Percentiles rank a stretch among this genome's conserved stretches.
Conservation (phyloP, 2,888 invertebrate genomes). For the Mamestra brassicae region DNA sequence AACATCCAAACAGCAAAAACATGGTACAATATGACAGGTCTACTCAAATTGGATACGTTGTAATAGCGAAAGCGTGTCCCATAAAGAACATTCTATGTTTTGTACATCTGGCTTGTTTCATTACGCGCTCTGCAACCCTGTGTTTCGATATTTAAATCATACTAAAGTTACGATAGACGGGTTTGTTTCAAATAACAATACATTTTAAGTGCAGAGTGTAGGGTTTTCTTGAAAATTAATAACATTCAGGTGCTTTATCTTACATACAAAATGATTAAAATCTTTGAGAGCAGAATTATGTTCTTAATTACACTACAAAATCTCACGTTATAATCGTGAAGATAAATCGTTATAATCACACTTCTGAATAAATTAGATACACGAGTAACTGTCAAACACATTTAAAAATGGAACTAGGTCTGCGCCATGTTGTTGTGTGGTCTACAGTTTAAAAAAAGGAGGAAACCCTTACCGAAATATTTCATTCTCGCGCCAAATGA, state of each 20-base stretch:
- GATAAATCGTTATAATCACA: slow-evolving; percentile 29
- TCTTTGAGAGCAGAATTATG: slow-evolving; percentile 42
- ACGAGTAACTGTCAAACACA: slow-evolving; percentile 24
- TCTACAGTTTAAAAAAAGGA: slow-evolving; percentile 22
- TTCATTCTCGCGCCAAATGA: slow-evolving; percentile 58
- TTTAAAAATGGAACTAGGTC: slow-evolving; percentile 49
- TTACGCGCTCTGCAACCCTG: slow-evolving; percentile 72
- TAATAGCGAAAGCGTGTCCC: slow-evolving; percentile 87
- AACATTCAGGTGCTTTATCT: slow-evolving; percentile 44
- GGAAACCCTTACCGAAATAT: slow-evolving; percentile 36
- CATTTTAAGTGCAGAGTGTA: slow-evolving; percentile 44
- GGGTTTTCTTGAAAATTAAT: slow-evolving; percentile 49
- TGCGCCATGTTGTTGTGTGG: slow-evolving; percentile 22
- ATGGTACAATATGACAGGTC: slow-evolving; percentile 75
- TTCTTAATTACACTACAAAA: slow-evolving; percentile 33
- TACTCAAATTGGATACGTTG: slow-evolving; percentile 77
- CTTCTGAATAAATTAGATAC: slow-evolving; percentile 32
- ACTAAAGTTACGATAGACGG: slow-evolving; percentile 64
- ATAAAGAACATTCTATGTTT: slow-evolving; percentile 87
- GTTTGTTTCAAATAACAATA: slow-evolving; percentile 50
- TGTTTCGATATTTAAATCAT: slow-evolving; percentile 74
- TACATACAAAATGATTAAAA: slow-evolving; percentile 49
- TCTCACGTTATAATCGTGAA: slow-evolving; percentile 21
- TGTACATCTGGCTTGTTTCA: slow-evolving; percentile 88
- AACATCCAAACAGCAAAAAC: slow-evolving; percentile 67